Conservation (phyloP, 2,113 vertebrate genomes). For the Tympanuchus pallidicinctus region DNA sequence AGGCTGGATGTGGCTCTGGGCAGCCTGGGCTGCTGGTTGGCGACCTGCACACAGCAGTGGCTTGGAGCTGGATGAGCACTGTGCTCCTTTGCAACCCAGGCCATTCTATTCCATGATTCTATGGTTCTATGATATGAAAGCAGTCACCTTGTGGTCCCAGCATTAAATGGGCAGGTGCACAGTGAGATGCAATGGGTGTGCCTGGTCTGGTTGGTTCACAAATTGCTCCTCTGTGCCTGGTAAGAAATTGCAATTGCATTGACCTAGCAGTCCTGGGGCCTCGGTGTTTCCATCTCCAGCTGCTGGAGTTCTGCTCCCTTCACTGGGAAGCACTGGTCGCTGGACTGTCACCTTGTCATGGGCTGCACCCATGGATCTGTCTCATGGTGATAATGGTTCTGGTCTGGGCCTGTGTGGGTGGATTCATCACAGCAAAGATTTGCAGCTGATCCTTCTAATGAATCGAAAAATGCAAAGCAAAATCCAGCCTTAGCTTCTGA, state of each 20-base stretch:
- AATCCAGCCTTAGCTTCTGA: background rate
- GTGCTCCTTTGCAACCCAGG: too few relatives aligned
- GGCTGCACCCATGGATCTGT: background rate
- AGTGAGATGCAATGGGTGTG: background rate
- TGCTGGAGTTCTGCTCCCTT: background rate
- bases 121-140: background rate
- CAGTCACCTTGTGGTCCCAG: background rate
- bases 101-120: too few relatives aligned
- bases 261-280: background rate
- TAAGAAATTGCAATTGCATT: too few relatives aligned
- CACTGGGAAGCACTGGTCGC: background rate
- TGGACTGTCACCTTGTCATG: background rate
- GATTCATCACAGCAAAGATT: background rate
- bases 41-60: too few relatives aligned
- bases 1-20: too few relatives aligned
- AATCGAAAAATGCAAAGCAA: background rate
- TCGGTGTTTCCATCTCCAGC: background rate
- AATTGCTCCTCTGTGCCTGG: background rate
- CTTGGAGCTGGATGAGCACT: too few relatives aligned
- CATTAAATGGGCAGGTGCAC: background rate
- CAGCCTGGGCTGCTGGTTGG: too few relatives aligned
- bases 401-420: background rate
- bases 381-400: fast-evolving
- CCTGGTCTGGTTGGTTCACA: background rate
- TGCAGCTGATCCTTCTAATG: background rate